Evolutionary conservation across 2,113 vertebrate species (phyloP), one percentile per base, ranked within the genome.

Genomic region (Stigmatopora argus): DNA sequence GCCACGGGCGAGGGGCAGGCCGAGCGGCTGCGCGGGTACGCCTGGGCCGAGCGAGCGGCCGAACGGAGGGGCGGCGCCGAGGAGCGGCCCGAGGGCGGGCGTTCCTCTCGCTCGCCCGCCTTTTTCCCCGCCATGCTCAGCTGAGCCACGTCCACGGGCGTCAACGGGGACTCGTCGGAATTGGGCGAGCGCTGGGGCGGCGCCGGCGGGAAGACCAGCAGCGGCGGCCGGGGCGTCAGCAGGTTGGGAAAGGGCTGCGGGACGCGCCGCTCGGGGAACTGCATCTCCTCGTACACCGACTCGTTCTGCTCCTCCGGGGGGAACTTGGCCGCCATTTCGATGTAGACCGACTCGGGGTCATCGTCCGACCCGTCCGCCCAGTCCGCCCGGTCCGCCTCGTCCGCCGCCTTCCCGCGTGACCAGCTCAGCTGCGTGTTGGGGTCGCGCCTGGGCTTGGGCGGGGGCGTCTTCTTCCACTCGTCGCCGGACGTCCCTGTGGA

Each of bases 231-330:
- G 57, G 94, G 96, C 11, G 94, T 94, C 31, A 96, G 91, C 68
- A 99, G 86, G 82, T 99, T 98, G 77, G 97, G 96, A 78, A 98
- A 98, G 17, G 96, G 96, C 0, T 96, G 91, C 12, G 97, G 97
- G 72, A 98, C 97, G 78, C 94, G 95, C 72, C 93, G 96, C 59
- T 95, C 93, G 1, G 95, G 93, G 67, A 95, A 99, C 63, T 97
- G 98, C 97, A 99, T 99, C 84, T 99, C 97, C 80, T 99, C 97
- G 0, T 99, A 99, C 57, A 99, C 96, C 0, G 94, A 92, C 87
- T 99, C 97, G 0, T 90, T 92, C 90, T 94, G 94, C 79, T 98
- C 95, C 0, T 95, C 94, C 8, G 0, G 26, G 77, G 7, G 86
- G 66, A 97, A 92, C 86, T 97, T 96, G 34, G 94, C 96, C 75